Conservation (phyloP, 2,888 invertebrate genomes). For the Crossocerus cetratus region DNA sequence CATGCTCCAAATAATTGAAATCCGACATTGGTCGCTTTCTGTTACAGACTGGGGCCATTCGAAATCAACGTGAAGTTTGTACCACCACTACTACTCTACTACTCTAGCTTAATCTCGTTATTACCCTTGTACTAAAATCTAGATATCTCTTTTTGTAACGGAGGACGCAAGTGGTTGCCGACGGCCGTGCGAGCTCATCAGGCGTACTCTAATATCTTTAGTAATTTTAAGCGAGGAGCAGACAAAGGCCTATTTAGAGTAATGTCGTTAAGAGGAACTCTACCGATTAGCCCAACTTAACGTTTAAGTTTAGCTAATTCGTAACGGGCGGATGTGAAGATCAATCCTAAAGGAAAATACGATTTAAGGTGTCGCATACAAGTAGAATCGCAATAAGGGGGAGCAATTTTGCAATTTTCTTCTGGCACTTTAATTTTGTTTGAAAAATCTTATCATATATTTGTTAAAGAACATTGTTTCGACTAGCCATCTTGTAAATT, state of each 20-base stretch:
- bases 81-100: constrained; percentile 63
- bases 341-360: no score
- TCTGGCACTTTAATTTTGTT: no score
- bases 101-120: constrained; percentile 40
- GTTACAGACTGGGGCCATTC: constrained; percentile 75
- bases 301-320: background rate
- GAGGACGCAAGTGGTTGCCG: constrained; percentile 12
- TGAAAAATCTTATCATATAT: no score
- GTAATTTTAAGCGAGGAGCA: constrained; percentile 64
- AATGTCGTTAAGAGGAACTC: constrained; percentile 41
- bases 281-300: background rate
- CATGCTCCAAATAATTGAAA: no score
- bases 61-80: constrained; percentile 72
- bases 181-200: constrained; percentile 19
- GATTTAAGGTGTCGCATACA: no score
- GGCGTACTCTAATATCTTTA: constrained; percentile 49
- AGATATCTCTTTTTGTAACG: constrained; percentile 58
- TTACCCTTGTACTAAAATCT: constrained; percentile 48
- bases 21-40: no score
- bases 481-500: no score
- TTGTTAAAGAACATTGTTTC: no score
- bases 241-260: constrained; percentile 68
- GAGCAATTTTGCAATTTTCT: no score
- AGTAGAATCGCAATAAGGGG: no score
- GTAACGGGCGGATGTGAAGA: no score